Base-by-base conservation (phyloP, 1,140 invertebrate genomes). In the Trachymyrmex cornetzi region DNA sequence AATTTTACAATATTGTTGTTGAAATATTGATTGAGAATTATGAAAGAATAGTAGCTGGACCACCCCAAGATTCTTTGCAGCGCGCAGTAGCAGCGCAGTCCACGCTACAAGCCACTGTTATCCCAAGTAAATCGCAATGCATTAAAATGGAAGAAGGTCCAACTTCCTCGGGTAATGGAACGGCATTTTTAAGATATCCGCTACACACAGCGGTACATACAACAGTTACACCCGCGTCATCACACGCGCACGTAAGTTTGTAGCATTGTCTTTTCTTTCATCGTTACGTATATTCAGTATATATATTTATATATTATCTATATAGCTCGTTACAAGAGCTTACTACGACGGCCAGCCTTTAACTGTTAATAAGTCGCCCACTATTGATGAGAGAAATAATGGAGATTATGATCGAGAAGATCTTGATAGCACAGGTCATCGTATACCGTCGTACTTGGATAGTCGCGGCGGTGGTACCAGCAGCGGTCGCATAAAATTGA, bases 1-100 rank as follows among this genome's bases (percentile, higher is more conserved):
- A 99, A 95, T 99, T 99, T 96, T 99, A 98, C 94, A 99, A 99
- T 96, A 98, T 99, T 90, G 98, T 99, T 67, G 98, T 99, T 44
- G 99, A 99, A 96, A 98, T 99, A 92, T 96, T 99, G 53, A 99
- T 99, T 84, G 98, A 99, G 90, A 98, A 99, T 95, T 99, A 97
- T 95, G 97, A 98, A 64, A 97, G 97, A 95, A 97, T 99, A 93
- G 96, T 97, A 91, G 96, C 96, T 88, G 96, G 94, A 30, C 94
- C 96, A 86, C 95, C 96, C 0, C 95, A 88, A 89, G 93, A 93
- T 80, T 85, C 85, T 72, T 64, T 86, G 50, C 55, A 57, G n/a
- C 93, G 81, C 79, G 91, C 91, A 79, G 19, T 85, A 3, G 92
- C 91, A 71, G 19, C 87, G 6, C 91, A 93, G 61, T 85, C 59